Evolutionary conservation across 2,888 invertebrate genomes (phyloP), one percentile per base, ranked within the genome.

Genomic region (Drosophila anomelani): DNA sequence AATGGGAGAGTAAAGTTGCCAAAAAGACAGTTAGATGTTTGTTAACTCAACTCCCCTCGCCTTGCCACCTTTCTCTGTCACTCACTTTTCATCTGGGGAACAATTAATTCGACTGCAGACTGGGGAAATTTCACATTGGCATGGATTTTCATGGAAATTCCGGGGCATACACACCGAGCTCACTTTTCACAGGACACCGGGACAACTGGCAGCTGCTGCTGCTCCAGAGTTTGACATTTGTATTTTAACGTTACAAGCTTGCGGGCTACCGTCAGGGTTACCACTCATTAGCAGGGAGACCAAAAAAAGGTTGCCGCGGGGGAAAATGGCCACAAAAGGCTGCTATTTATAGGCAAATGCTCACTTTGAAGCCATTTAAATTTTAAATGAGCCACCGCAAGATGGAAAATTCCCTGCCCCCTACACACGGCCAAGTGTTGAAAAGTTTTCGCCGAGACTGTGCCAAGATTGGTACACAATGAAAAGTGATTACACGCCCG

Each of bases 371-470:
- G 49, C 36, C 55, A 81, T 81, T 82, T 84, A 63, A 84, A 87
- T 79, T 81, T 81, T 66, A 85, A 66, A 81, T 79, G 72, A 69
- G 72, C 68, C 36, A 44, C 73, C 73, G 51, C 73, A 75, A 47
- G 64, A 72, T 58, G 81, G 29, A 49, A 41, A 41, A 20, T 54
- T 36, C 41, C 39, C 34, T 12, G 12, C 32, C 29, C 44, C 38
- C n/a, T 41, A 4, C 10, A 43, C 12, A 26, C 20, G 17, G 9
- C 29, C 32, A 51, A 62, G 71, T 73, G 73, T 61, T 64, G 54
- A 47, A 73, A 81, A 81, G 68, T 85, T 79, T 75, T 67, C 20
- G 41, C 59, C 47, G 70, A 79, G 79, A 88, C 75, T 75, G 60
- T 79, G 55, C 66, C 34, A 56, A 78, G 76, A 47, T 68, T 68